A percentile compares a stretch with the other conserved stretches of the same genome.
phyloP scores from a whole-genome alignment of 2,113 vertebrate genomes.

The Caretta caretta region DNA sequence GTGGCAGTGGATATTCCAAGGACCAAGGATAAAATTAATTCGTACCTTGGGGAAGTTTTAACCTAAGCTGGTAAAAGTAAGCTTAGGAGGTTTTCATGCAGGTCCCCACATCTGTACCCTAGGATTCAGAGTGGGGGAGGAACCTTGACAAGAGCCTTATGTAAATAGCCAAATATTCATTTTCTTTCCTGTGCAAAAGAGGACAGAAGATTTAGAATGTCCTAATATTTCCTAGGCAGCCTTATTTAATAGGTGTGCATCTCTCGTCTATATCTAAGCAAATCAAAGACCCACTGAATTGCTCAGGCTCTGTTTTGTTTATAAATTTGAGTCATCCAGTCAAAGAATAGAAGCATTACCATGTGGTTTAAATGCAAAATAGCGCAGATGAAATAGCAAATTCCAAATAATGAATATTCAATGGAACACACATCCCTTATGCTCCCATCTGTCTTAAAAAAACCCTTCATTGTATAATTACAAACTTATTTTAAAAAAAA shows the following conservation, averaged over 20 bases:
- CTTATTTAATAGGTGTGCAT: rapidly evolving
- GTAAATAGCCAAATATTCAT: neutral
- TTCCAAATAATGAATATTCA: neutral
- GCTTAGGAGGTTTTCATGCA: too few species aligned
- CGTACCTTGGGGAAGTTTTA: too few species aligned
- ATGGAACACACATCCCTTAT: too few species aligned
- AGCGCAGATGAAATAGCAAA: neutral
- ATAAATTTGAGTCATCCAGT: neutral
- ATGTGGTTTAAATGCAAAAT: neutral
- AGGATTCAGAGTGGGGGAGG: too few species aligned
- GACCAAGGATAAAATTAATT: too few species aligned
- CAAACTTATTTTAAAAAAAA: too few species aligned
- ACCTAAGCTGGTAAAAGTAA: too few species aligned
- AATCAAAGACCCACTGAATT: neutral
- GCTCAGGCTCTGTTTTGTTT: neutral
- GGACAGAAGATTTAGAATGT: rapidly evolving
- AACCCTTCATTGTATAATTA: neutral
- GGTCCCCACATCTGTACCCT: too few species aligned
- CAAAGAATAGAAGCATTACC: neutral
- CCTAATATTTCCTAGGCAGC: neutral
- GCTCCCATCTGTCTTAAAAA: neutral
- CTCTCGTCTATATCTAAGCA: rapidly evolving
- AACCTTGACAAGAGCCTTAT: neutral
- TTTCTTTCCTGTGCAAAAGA: neutral
- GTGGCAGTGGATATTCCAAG: too few species aligned